Evolutionary conservation across 2,888 invertebrate genomes (phyloP).

Genomic region (Phragmatobia fuliginosa): DNA sequence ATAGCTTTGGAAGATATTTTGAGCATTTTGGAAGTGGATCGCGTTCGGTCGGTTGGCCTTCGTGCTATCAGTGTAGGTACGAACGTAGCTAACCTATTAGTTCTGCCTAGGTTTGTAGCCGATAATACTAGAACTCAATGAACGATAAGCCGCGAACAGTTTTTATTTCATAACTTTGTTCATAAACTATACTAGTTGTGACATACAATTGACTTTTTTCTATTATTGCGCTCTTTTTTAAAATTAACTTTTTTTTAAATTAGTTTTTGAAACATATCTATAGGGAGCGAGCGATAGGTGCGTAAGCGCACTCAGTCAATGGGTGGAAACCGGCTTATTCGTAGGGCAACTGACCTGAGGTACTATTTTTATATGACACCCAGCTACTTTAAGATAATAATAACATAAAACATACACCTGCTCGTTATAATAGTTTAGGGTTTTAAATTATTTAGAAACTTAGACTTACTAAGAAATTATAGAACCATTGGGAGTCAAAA

Average conservation of each 20-base stretch:
- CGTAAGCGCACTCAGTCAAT: conserved; percentile 31
- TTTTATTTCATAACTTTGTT: conserved; percentile 17
- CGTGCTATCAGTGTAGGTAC: conserved; percentile 59
- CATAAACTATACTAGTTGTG: neutral
- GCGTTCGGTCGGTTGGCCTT: conserved; percentile 69
- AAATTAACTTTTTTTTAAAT: neutral
- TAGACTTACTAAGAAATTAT: neutral
- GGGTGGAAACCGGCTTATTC: conserved; percentile 42
- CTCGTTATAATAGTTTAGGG: neutral
- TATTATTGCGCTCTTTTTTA: neutral
- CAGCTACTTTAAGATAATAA: conserved; percentile 21
- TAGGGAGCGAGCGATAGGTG: conserved; percentile 12
- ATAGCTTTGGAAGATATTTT: conserved; percentile 62
- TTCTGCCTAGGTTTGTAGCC: conserved; percentile 50
- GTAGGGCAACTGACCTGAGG: conserved; percentile 22
- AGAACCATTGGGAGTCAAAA: neutral
- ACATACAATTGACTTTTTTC: neutral
- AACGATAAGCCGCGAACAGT: conserved; percentile 31
- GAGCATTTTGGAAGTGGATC: conserved; percentile 59
- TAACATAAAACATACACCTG: conserved; percentile 15
- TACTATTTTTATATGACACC: conserved; percentile 24
- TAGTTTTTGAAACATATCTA: neutral
- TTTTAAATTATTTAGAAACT: neutral
- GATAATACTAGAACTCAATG: conserved; percentile 47
- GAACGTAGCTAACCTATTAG: conserved; percentile 50